Conservation (phyloP, 2,797 vertebrate species). For the Pyrocephalus nanus region DNA sequence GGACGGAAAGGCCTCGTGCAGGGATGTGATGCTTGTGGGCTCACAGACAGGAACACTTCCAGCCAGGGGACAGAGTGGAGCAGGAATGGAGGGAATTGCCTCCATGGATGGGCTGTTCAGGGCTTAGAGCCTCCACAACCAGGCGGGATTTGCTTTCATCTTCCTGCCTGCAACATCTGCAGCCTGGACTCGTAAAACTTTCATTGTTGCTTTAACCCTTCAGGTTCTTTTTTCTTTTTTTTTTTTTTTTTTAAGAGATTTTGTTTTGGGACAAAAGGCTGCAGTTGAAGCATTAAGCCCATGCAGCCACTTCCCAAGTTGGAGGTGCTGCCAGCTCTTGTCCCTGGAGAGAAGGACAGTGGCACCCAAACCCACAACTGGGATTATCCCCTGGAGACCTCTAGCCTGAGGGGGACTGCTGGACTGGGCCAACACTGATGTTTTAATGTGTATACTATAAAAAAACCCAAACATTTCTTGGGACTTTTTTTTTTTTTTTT, state of each 20-base stretch:
- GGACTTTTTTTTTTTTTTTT: neutral
- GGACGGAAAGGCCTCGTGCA: neutral
- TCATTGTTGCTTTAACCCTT: conserved; percentile 33
- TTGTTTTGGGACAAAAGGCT: neutral
- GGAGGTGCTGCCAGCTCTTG: fast-evolving
- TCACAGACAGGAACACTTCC: neutral
- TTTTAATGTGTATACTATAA: neutral
- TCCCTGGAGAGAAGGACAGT: neutral
- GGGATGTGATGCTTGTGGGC: neutral
- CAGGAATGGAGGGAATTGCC: neutral
- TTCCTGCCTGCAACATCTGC: conserved; percentile 42
- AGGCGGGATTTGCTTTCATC: conserved; percentile 35
- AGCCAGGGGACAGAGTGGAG: neutral
- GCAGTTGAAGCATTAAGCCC: neutral
- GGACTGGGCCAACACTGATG: neutral
- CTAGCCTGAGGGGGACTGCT: neutral
- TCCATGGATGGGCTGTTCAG: neutral
- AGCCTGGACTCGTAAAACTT: conserved; percentile 30
- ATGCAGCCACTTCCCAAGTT: fast-evolving
- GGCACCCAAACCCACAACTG: neutral
- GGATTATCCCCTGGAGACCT: neutral
- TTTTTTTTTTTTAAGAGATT: neutral
- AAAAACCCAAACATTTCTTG: neutral
- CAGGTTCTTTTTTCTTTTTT: neutral
- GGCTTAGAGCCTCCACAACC: neutral